Evolutionary conservation across 2,797 vertebrate genomes (phyloP), one percentile per base, ranked within the genome.

Genomic region (Myripristis murdjan): DNA sequence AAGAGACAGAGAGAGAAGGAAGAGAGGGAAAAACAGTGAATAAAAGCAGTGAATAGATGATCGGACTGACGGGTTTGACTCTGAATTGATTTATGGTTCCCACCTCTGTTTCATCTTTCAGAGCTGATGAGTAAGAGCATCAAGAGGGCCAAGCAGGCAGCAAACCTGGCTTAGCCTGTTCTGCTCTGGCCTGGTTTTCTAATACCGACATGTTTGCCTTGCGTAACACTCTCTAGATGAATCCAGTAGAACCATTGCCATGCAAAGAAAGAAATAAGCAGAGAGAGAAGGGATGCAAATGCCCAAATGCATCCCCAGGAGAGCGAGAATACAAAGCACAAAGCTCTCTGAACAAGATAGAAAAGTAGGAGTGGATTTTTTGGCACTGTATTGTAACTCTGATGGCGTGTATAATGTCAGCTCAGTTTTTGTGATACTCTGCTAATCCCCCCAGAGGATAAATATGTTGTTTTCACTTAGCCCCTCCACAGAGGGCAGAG

Each of bases 41-140:
- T 22, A 23, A 57, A 63, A 58, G 20, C 11, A 51, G 2, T 11
- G 33, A 12, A 54, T 26, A 35, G 52, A 54, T 8, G 8, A 28
- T 54, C 6, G 4, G 28, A 33, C 6, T 28, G 53, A 22, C 5
- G 16, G 31, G n/a, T 2, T 26, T n/a, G 8, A 73, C 18, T 63
- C 44, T 52, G 15, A 5, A 23, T 3, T 33, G n/a, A 37, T 12
- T 55, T 20, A 64, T 52, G 8, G 15, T 31, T 33, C 22, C 64
- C 43, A 26, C 22, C 37, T 44, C 33, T 57, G 35, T 66, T 64
- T 76, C 22, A 28, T 60, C 44, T 64, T 41, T 35, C 56, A 44
- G 35, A 41, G 16, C 16, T 33, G 23, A 15, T 58, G 26, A 70
- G 52, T 49, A 59, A 68, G 28, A 28, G 10, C 14, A 24, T 28